Conservation (phyloP, 2,113 vertebrate genomes). For the Megaceryle torquata region DNA sequence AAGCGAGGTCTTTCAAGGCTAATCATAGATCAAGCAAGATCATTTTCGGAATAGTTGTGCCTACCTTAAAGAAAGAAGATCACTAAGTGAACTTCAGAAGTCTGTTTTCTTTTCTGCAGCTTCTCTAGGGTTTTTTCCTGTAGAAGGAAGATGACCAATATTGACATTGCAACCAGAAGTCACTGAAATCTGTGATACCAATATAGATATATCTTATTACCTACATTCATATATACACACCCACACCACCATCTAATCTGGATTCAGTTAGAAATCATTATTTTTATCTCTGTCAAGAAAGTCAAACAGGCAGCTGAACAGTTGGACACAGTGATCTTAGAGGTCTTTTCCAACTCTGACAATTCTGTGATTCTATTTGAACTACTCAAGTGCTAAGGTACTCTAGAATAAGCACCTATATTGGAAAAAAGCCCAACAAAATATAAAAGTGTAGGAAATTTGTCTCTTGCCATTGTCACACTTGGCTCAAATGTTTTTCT, state of each 20-base stretch:
- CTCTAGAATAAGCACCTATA: not conserved
- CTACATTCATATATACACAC: not conserved
- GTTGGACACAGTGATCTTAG: not conserved
- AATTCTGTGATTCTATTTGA: not conserved
- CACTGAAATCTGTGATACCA: not conserved
- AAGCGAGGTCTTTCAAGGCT: not conserved
- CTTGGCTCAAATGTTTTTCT: not conserved
- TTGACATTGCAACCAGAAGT: not conserved
- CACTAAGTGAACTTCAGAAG: not conserved
- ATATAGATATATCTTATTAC: not conserved
- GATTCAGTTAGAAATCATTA: not conserved
- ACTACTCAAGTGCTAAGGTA: not conserved
- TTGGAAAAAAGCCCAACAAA: not conserved
- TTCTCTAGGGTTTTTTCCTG: not conserved
- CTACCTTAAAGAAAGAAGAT: not conserved
- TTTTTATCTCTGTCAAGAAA: not conserved
- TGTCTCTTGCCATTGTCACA: not conserved
- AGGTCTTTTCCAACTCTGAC: too few species aligned
- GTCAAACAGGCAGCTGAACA: not conserved
- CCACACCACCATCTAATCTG: not conserved
- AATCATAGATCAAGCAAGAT: not conserved
- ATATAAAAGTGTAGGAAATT: not conserved
- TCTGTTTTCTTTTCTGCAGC: not conserved
- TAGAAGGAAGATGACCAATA: not conserved
- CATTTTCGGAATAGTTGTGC: not conserved